Conservation (phyloP, 1,140 invertebrate species). For the Cecropterus lyciades region DNA sequence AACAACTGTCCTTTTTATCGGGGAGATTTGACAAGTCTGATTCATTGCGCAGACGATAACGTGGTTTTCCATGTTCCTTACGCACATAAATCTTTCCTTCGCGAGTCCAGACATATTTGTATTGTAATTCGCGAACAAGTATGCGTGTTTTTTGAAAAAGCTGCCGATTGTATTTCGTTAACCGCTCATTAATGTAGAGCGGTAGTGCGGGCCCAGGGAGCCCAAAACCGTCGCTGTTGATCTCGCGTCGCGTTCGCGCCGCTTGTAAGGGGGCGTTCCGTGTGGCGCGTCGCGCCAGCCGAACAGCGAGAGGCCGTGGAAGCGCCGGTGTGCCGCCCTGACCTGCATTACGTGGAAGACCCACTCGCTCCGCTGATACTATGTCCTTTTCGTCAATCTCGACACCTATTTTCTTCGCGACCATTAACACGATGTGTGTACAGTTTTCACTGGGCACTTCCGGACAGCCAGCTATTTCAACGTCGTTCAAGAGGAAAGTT, state of each 20-base stretch:
- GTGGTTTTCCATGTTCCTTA: constrained; percentile 15
- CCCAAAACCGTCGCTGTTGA: constrained; percentile 1
- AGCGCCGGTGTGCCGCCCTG: background rate
- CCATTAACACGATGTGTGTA: constrained; percentile 3
- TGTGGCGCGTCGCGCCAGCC: constrained; percentile 11
- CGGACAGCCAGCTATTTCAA: too few species aligned
- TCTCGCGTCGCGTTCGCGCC: background rate
- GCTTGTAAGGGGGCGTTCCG: constrained; percentile 7
- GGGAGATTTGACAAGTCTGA: background rate
- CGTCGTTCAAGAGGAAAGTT: background rate
- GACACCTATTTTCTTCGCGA: constrained; percentile 20
- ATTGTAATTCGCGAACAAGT: constrained; percentile 3
- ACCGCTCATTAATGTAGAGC: constrained; percentile 29
- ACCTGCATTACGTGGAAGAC: background rate
- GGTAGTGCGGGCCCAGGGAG: background rate
- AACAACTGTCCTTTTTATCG: too few species aligned
- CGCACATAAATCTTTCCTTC: constrained; percentile 27
- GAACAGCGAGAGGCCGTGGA: background rate
- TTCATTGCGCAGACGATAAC: background rate
- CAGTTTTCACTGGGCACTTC: constrained; percentile 6
- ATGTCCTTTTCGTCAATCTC: constrained; percentile 22
- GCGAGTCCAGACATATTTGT: constrained; percentile 37
- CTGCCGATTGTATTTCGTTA: constrained; percentile 24
- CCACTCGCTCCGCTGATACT: constrained; percentile 22
- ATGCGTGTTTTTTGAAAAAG: constrained; percentile 23